Evolutionary conservation across 2,797 vertebrate genomes (phyloP).

Genomic region (Xiphorhynchus erythropygius): DNA sequence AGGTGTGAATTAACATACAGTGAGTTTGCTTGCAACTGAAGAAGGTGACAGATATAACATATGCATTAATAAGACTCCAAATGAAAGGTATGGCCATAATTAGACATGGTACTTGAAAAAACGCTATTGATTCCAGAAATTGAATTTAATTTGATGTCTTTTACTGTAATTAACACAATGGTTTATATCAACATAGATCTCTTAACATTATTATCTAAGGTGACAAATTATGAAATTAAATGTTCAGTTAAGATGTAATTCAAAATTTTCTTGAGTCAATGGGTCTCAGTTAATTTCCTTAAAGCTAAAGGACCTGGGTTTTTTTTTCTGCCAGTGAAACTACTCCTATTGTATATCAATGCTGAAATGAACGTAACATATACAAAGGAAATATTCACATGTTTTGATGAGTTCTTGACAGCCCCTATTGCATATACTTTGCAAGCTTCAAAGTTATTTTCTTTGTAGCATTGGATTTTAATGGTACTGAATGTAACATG

Average conservation of each 20-base stretch:
- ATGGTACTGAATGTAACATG: slow-evolving; percentile 25
- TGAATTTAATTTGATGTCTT: slow-evolving; percentile 77
- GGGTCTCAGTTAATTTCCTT: slow-evolving; percentile 61
- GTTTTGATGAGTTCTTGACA: slow-evolving; percentile 18
- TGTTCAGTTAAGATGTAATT: slow-evolving; percentile 69
- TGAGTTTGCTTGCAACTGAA: slow-evolving; percentile 34
- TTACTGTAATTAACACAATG: slow-evolving; percentile 77
- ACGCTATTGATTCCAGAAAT: slow-evolving; percentile 74
- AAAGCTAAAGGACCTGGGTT: background rate
- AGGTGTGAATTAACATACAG: slow-evolving; percentile 80
- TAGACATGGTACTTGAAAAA: slow-evolving; percentile 70
- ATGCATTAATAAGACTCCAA: slow-evolving; percentile 71
- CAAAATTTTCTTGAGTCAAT: slow-evolving; percentile 63
- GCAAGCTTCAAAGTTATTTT: slow-evolving; percentile 54
- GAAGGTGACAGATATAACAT: slow-evolving; percentile 74
- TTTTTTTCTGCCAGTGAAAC: background rate
- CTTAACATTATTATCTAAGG: slow-evolving; percentile 72
- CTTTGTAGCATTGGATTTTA: slow-evolving; percentile 56
- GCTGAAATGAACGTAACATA: background rate
- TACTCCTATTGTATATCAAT: background rate
- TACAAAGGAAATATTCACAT: slow-evolving; percentile 3
- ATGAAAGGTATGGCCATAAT: slow-evolving; percentile 62
- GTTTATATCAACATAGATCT: slow-evolving; percentile 65
- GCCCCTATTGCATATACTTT: background rate
- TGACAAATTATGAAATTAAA: slow-evolving; percentile 77